Evolutionary conservation across 2,888 invertebrate genomes (phyloP).

Genomic region (Gibbula magus): DNA sequence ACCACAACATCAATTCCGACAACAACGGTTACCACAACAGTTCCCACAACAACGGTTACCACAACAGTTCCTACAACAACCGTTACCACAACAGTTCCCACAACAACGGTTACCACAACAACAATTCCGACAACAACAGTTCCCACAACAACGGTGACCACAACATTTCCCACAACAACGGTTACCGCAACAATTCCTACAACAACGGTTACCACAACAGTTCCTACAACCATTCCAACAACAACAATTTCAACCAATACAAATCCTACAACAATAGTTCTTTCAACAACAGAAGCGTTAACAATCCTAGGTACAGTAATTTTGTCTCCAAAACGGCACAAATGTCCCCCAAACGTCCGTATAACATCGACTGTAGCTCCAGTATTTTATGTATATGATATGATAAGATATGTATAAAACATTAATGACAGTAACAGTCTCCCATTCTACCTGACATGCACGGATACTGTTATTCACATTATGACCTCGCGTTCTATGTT

Average conservation of each 20-base stretch:
- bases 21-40: background rate
- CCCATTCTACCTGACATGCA: too few species aligned
- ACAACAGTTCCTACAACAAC: background rate
- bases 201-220: background rate
- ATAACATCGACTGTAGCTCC: too few species aligned
- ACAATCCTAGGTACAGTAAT: too few species aligned
- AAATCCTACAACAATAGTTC: background rate
- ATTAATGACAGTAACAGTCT: too few species aligned
- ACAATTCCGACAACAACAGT: background rate
- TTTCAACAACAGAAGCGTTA: background rate
- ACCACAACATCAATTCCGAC: background rate
- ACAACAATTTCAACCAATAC: background rate
- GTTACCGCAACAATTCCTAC: background rate
- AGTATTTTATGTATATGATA: too few species aligned
- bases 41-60: background rate
- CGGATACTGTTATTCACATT: too few species aligned
- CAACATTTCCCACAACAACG: background rate
- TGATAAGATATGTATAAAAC: too few species aligned
- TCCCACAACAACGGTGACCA: background rate
- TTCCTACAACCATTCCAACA: background rate
- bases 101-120: background rate
- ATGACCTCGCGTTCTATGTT: too few species aligned
- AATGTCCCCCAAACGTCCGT: too few species aligned
- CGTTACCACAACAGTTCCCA: background rate
- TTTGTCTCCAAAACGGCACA: too few species aligned